These are phyloP conservation scores for Sterrhoptilus dennistouni DNA, from an alignment of 2,113 vertebrate species.

Conservation along the genomic window DNA sequence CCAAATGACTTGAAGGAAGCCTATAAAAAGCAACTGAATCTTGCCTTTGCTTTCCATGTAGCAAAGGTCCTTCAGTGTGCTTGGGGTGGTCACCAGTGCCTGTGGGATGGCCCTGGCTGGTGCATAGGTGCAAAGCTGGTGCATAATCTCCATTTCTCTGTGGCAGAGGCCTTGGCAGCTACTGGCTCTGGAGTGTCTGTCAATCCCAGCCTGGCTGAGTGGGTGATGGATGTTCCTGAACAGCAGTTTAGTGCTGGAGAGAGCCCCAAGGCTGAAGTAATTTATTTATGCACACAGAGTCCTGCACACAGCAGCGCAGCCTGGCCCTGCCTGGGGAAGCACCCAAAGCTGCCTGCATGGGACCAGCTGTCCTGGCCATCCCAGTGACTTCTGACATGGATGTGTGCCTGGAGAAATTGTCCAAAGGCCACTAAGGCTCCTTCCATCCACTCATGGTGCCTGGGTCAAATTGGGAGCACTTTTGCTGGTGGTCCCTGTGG, in stretches of 20 bases:
- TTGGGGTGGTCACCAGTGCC: neutral
- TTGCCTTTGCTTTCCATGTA: neutral
- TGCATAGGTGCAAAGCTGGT: neutral
- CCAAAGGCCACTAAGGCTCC: neutral
- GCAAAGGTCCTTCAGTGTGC: neutral
- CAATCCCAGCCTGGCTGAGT: neutral
- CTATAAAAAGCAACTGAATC: neutral
- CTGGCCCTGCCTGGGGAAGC: fast-evolving
- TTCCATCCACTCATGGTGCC: fast-evolving
- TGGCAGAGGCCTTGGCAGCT: neutral
- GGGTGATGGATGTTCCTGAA: neutral
- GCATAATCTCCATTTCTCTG: neutral
- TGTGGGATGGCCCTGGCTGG: fast-evolving
- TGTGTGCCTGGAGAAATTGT: neutral
- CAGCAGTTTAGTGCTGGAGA: neutral
- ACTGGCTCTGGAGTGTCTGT: neutral
- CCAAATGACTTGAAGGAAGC: neutral
- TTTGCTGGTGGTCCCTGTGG: neutral
- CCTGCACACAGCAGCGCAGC: neutral
- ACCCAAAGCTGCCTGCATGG: neutral
- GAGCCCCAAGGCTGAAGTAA: neutral
- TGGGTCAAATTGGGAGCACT: neutral
- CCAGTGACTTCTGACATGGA: neutral
- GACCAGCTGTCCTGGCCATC: neutral
- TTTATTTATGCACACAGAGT: neutral